Base-by-base conservation (phyloP, 2,113 vertebrate species). In the Prunella fulvescens region DNA sequence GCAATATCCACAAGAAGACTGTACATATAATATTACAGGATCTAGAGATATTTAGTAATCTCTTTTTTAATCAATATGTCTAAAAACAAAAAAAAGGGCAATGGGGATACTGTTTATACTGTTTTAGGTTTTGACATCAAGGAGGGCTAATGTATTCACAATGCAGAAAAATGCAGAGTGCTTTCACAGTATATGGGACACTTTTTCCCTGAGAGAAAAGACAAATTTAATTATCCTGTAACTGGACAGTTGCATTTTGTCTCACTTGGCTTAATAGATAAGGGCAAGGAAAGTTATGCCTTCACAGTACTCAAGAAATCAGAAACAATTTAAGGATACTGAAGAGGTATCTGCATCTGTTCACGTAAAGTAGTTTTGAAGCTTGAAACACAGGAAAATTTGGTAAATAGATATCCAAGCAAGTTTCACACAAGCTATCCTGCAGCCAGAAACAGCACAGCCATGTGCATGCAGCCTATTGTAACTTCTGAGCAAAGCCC, bases 391-490 rank as follows among this genome's bases (percentile, higher is more conserved):
- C 19, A 53, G 40, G 22, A 53, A 72, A 35, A 85, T 16, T 19
- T 47, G 23, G 7, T 9, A 33, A 66, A 57, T 14, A 57, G 19
- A 16, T 42, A 25, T 11, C 25, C 18, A 42, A n/a, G 11, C 11
- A 70, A 33, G 24, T 67, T 70, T 51, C 39, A 44, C 45, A 42
- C 20, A 62, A 62, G 33, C 19, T 44, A 6, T 4, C 35, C 37
- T 40, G 28, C 28, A 71, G 31, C 33, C 51, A 71, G 70, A 54
- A 66, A 25, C 14, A 73, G 17, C 19, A 24, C 4, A 56, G 40
- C 25, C 14, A 1, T 7, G 20, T 47, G 14, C 39, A 23, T 0
- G 1, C 4, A 58, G 10, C 29, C 24, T 6, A 2, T 8, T 9
- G n/a, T 25, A 77, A 83, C 33, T 22, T 20, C 18, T 1, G 2